Conservation (phyloP, 2,797 vertebrate species). For the Peromyscus eremicus region DNA sequence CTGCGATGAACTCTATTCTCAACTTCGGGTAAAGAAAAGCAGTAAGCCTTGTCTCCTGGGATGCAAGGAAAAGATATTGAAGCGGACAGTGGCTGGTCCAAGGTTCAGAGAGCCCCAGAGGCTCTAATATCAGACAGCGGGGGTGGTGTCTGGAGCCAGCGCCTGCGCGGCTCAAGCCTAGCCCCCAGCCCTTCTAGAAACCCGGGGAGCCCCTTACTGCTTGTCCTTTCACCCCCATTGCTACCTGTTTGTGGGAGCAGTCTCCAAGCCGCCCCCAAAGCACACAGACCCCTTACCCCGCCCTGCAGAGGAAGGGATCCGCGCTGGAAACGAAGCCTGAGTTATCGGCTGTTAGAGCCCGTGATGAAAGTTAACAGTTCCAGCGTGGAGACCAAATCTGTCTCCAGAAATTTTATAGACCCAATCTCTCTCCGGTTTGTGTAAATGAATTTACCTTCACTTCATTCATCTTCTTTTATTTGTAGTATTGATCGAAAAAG, state of each 20-base stretch:
- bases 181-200: not conserved
- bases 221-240: not conserved
- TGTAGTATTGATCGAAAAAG: constrained; percentile 90
- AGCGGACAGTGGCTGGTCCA: not conserved
- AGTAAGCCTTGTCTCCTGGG: not conserved
- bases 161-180: not conserved
- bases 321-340: not conserved
- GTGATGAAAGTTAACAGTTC: not conserved
- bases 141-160: accelerated
- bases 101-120: not conserved
- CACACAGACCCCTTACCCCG: not conserved
- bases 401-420: not conserved
- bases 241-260: not conserved
- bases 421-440: not conserved
- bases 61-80: not conserved
- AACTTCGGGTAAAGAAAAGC: not conserved
- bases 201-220: not conserved
- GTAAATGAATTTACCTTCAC: constrained; percentile 31
- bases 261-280: not conserved
- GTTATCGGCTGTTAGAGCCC: not conserved
- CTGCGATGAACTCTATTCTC: not conserved
- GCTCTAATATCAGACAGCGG: not conserved
- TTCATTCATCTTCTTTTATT: constrained; percentile 74
- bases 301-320: not conserved
- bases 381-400: not conserved